A percentile compares a stretch with the other conserved stretches of the same genome.
Evolutionary conservation across 2,113 vertebrate genomes (phyloP).

Genomic region (Corydoras sp.): DNA sequence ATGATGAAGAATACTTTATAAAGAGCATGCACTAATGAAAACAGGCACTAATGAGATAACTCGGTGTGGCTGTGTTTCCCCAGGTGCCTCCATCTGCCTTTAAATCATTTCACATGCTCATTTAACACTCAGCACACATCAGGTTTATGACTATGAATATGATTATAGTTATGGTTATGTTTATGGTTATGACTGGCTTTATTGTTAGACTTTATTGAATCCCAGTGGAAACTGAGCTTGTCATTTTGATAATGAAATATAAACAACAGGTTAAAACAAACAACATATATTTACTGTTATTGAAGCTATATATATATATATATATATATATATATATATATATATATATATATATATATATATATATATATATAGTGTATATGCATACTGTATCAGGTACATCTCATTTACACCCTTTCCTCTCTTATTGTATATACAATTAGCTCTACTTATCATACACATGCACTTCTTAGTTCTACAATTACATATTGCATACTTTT

Average conservation of each 20-base stretch:
- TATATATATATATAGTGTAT: no score
- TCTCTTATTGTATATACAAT: no score
- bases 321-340: no score
- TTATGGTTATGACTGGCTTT: constrained; percentile 14
- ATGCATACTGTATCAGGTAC: no score
- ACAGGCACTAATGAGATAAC: constrained; percentile 8
- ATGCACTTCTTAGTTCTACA: no score
- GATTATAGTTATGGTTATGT: constrained; percentile 6
- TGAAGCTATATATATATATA: background rate
- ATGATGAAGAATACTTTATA: background rate
- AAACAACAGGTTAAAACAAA: background rate
- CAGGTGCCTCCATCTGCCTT: background rate
- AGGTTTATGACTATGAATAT: constrained; percentile 2
- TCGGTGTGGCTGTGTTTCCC: background rate
- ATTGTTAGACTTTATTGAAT: background rate
- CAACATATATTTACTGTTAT: background rate
- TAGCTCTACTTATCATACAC: no score
- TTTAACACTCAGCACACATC: constrained; percentile 16
- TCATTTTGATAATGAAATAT: background rate
- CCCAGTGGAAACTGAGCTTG: background rate
- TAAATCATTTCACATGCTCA: constrained; percentile 7
- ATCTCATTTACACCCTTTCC: no score
- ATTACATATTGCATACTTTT: no score
- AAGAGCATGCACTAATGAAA: background rate
- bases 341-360: no score